phyloP scores from a whole-genome alignment of 1,140 invertebrate species.

The Battus philenor region DNA sequence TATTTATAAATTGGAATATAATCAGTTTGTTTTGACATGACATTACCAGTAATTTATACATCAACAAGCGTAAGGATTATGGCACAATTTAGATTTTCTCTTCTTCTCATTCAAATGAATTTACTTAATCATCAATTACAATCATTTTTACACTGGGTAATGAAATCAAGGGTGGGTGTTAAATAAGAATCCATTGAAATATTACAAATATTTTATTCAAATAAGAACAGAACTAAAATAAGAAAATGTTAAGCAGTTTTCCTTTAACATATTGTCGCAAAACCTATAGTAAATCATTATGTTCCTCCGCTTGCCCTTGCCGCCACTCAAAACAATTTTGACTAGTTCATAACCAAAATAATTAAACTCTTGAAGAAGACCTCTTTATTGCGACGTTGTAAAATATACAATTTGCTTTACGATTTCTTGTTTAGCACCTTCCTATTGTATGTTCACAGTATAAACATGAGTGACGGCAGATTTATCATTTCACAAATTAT shows the following conservation, averaged over 20 bases:
- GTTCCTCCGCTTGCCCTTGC: constrained; percentile 30
- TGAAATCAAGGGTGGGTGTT: background rate
- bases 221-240: constrained; percentile 67
- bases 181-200: constrained; percentile 42
- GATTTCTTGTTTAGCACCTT: constrained; percentile 51
- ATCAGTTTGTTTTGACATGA: too few species aligned
- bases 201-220: constrained; percentile 74
- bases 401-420: constrained; percentile 28
- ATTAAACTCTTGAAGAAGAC: constrained; percentile 24
- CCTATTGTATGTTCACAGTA: constrained; percentile 24
- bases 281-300: constrained; percentile 33
- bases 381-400: constrained; percentile 21
- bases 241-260: constrained; percentile 59
- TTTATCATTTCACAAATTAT: constrained; percentile 22
- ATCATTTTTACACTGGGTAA: too few species aligned
- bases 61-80: too few species aligned
- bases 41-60: too few species aligned
- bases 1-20: too few species aligned
- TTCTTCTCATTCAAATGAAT: too few species aligned
- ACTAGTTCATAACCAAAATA: constrained; percentile 56
- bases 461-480: constrained; percentile 33
- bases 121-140: too few species aligned
- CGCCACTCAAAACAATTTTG: constrained; percentile 64
- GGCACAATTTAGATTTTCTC: too few species aligned
- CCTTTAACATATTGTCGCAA: constrained; percentile 42